Conservation (phyloP, 2,888 invertebrate genomes). For the Rhodophaea formosa region DNA sequence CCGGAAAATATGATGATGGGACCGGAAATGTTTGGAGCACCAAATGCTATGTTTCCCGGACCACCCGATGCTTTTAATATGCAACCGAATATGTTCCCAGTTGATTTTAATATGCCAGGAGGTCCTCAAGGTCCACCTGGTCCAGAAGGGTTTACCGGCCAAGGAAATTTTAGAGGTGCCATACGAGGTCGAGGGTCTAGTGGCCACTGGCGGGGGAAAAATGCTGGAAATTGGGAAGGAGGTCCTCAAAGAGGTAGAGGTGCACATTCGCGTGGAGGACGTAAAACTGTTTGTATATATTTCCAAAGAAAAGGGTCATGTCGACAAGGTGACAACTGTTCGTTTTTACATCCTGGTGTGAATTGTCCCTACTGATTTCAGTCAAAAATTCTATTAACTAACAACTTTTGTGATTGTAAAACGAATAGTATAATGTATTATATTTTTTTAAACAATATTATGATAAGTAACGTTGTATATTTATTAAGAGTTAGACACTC, state of each 20-base stretch:
- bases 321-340: conserved; percentile 90
- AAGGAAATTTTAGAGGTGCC: conserved; percentile 76
- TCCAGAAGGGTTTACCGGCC: conserved; percentile 59
- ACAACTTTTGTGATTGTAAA: neutral
- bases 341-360: conserved; percentile 89
- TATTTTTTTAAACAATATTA: neutral
- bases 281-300: conserved; percentile 86
- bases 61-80: conserved; percentile 69
- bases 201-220: conserved; percentile 77
- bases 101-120: conserved; percentile 75
- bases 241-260: conserved; percentile 72
- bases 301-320: conserved; percentile 91
- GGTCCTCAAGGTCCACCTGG: conserved; percentile 52
- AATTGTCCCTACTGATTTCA: conserved; percentile 75
- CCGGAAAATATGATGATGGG: conserved; percentile 75
- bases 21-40: conserved; percentile 64
- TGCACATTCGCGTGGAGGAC: conserved; percentile 76
- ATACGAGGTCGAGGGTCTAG: conserved; percentile 79
- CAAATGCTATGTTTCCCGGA: conserved; percentile 58
- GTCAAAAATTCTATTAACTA: neutral
- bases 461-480: conserved; percentile 16
- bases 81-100: conserved; percentile 74
- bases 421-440: neutral
- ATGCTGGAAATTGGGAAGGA: conserved; percentile 71
- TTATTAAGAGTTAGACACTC: conserved; percentile 36